Conservation (phyloP, 2,888 invertebrate genomes). For the Tyria jacobaeae region DNA sequence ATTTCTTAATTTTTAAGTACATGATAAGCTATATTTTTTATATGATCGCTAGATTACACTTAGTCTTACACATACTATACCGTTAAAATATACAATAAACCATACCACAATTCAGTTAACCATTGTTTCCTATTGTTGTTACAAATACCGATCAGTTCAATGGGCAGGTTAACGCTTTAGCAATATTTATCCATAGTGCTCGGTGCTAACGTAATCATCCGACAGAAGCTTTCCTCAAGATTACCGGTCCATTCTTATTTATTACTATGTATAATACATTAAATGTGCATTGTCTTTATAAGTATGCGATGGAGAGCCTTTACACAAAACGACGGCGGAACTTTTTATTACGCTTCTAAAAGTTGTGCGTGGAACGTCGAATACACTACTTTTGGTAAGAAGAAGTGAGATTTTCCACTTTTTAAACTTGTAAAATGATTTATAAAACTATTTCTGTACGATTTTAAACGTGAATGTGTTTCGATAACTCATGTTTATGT, state of each 20-base stretch:
- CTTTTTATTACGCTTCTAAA: no score
- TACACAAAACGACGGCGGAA: no score
- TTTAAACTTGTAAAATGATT: no score
- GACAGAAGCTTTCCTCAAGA: constrained; percentile 65
- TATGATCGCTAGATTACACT: constrained; percentile 8
- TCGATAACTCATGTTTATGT: constrained; percentile 49
- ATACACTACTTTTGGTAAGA: no score
- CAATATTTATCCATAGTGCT: constrained; percentile 67
- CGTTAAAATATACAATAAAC: constrained; percentile 27
- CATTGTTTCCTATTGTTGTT: constrained; percentile 66
- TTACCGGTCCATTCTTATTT: constrained; percentile 52
- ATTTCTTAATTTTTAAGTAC: constrained; percentile 33
- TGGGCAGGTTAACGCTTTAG: constrained; percentile 57
- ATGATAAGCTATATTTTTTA: constrained; percentile 12
- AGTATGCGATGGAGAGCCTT: constrained; percentile 44
- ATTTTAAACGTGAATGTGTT: constrained; percentile 49
- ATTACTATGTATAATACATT: constrained; percentile 51
- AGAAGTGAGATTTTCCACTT: no score
- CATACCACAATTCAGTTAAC: constrained; percentile 43
- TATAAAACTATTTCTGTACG: constrained; percentile 40
- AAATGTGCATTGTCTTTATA: constrained; percentile 43
- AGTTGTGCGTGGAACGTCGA: no score
- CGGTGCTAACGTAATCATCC: constrained; percentile 69
- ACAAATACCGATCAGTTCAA: constrained; percentile 53
- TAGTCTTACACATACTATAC: constrained; percentile 5